Evolutionary conservation across 2,797 vertebrate genomes (phyloP).

Genomic region (Alcedo atthis): DNA sequence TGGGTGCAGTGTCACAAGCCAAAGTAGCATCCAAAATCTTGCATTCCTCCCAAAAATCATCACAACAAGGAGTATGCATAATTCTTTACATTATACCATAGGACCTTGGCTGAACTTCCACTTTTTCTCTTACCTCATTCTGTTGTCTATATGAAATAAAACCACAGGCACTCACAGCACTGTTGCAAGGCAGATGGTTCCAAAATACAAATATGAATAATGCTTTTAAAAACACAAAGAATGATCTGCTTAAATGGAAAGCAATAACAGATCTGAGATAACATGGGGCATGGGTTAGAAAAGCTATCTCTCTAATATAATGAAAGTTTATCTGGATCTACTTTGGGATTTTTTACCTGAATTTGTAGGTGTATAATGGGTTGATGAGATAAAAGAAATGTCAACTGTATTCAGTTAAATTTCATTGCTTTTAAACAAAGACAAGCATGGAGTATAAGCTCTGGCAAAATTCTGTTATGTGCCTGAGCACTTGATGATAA

Average conservation of each 20-base stretch:
- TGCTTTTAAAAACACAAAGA: background rate
- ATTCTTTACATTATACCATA: background rate
- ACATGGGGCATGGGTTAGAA: background rate
- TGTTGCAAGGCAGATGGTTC: background rate
- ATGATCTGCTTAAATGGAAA: background rate
- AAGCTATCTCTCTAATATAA: background rate
- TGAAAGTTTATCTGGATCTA: background rate
- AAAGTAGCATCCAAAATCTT: background rate
- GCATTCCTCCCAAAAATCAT: background rate
- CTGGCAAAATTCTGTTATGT: background rate
- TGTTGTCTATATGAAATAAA: background rate
- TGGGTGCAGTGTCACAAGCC: background rate
- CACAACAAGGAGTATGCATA: background rate
- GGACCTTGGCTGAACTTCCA: background rate
- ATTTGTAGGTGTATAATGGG: background rate
- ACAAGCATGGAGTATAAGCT: background rate
- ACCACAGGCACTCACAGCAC: background rate
- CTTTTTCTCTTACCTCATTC: background rate
- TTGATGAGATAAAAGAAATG: background rate
- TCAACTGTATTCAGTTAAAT: background rate
- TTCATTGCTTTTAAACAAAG: background rate
- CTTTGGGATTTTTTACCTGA: background rate
- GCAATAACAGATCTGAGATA: background rate
- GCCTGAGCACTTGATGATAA: background rate
- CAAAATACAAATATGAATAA: background rate